phyloP scores from a whole-genome alignment of 1,140 invertebrate species.

The Leptinotarsa texana region DNA sequence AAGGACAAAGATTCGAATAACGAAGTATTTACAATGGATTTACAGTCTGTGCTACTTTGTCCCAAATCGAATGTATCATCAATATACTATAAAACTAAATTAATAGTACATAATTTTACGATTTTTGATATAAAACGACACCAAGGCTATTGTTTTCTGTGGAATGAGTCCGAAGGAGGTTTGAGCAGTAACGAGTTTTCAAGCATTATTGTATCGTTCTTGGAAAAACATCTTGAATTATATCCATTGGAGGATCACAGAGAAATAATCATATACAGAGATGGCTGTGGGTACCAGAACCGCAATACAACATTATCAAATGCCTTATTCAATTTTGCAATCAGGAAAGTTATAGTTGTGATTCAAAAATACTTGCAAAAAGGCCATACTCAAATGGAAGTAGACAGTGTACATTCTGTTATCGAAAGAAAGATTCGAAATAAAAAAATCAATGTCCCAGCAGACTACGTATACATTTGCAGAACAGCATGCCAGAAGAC shows the following conservation, averaged over 20 bases:
- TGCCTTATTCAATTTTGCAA: conserved; percentile 23
- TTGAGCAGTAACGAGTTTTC: conserved; percentile 15
- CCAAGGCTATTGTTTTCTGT: conserved; percentile 3
- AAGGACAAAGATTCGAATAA: conserved; percentile 32
- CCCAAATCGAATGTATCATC: conserved; percentile 35
- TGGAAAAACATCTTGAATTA: too few relatives aligned
- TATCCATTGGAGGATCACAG: conserved; percentile 14
- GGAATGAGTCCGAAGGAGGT: conserved; percentile 8
- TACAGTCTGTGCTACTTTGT: conserved; percentile 34
- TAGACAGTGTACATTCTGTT: conserved; percentile 32
- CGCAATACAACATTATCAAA: conserved; percentile 12
- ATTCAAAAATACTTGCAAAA: conserved; percentile 40
- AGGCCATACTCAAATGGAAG: conserved; percentile 53
- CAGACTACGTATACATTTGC: conserved; percentile 27
- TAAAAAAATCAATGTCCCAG: conserved; percentile 29
- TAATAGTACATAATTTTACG: conserved; percentile 53
- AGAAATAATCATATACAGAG: conserved; percentile 28
- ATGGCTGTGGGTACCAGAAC: conserved; percentile 29
- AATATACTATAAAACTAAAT: conserved; percentile 51
- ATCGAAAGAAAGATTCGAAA: conserved; percentile 18
- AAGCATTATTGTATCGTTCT: conserved; percentile 29
- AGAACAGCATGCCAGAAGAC: conserved; percentile 14
- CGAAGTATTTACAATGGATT: conserved; percentile 28
- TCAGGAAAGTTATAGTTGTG: conserved; percentile 3
- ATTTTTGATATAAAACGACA: conserved; percentile 5